Conservation (phyloP, 2,888 invertebrate species). For the Cheilosia urbana region DNA sequence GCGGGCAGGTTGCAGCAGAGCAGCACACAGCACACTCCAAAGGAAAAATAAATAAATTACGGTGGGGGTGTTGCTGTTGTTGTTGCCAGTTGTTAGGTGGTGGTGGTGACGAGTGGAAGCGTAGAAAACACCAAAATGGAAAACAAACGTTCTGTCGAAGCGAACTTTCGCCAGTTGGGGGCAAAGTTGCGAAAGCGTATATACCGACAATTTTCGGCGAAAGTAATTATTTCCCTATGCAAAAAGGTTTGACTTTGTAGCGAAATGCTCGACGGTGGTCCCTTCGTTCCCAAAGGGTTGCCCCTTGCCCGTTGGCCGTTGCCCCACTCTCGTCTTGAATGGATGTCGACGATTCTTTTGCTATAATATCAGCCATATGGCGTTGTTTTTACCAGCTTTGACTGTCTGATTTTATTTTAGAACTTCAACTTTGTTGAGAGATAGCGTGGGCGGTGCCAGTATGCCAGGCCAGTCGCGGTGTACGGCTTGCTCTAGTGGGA, state of each 20-base stretch:
- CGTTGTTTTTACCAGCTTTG: conserved; percentile 35
- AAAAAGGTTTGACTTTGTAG: conserved; percentile 73
- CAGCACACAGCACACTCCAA: conserved; percentile 12
- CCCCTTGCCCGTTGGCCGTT: not conserved
- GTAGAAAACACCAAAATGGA: conserved; percentile 31
- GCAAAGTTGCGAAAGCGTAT: conserved; percentile 57
- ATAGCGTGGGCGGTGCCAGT: not conserved
- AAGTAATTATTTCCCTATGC: conserved; percentile 74
- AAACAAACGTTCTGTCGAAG: conserved; percentile 57
- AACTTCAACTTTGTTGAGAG: conserved; percentile 43
- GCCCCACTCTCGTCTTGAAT: not conserved
- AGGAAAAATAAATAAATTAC: conserved; percentile 55
- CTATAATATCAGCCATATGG: conserved; percentile 52
- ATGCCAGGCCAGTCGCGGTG: not conserved
- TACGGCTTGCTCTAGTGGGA: conserved; percentile 24
- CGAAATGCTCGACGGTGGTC: conserved; percentile 29
- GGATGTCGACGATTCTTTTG: conserved; percentile 41
- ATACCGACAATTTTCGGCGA: conserved; percentile 62
- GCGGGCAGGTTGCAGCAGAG: not conserved
- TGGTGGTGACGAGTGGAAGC: not conserved
- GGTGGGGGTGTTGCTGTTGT: conserved; percentile 18
- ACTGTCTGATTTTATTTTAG: conserved; percentile 62
- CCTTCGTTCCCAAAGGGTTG: not conserved
- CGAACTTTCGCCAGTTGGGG: conserved; percentile 36
- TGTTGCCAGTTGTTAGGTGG: not conserved